Evolutionary conservation across 2,113 vertebrate genomes (phyloP).

Genomic region (Boleophthalmus pectinirostris): DNA sequence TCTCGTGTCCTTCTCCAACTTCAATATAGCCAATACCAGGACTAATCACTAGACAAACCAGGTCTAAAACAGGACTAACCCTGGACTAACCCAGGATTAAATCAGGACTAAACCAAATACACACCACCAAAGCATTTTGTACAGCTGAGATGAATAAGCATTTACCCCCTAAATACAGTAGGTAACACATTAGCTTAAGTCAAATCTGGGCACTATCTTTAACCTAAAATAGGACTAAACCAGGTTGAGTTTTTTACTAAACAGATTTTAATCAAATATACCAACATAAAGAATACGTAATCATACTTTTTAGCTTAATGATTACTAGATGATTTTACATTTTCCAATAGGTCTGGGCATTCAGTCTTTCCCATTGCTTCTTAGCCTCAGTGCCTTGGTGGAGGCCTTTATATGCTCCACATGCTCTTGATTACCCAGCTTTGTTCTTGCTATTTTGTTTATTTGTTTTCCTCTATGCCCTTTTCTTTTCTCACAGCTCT

Average conservation of each 20-base stretch:
- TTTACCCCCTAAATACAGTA: too few species aligned
- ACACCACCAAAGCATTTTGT: background rate
- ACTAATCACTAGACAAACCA: background rate
- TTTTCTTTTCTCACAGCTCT: background rate
- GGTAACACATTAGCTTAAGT: too few species aligned
- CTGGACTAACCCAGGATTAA: background rate
- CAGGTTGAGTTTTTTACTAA: background rate
- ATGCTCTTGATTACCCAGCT: background rate
- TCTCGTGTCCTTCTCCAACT: background rate
- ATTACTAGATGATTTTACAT: background rate
- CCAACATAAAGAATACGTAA: background rate
- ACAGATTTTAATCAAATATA: background rate
- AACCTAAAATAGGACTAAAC: background rate
- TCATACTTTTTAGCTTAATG: background rate
- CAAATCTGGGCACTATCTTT: too few species aligned
- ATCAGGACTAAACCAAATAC: background rate
- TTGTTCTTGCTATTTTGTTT: background rate
- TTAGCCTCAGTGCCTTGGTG: background rate
- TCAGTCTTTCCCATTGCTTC: background rate
- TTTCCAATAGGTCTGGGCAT: background rate
- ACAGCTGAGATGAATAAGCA: background rate
- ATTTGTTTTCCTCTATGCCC: background rate
- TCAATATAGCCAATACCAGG: background rate
- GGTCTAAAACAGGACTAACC: background rate
- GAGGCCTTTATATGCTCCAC: background rate